phyloP scores from a whole-genome alignment of 2,888 invertebrate species.

The Steinernema scapterisci region DNA sequence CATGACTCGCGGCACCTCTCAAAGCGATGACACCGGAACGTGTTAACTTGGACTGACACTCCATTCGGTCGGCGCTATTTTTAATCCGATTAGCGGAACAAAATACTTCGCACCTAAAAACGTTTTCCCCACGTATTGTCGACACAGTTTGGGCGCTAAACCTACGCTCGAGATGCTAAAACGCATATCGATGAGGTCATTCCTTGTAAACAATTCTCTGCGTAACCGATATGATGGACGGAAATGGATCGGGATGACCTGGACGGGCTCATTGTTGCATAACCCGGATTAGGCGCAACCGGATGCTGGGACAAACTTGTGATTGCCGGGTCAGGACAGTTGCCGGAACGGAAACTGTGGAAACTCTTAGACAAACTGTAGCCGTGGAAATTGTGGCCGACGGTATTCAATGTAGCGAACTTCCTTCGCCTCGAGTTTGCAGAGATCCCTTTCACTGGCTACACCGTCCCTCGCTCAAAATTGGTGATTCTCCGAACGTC shows the following conservation, averaged over 20 bases:
- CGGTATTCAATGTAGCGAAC: not conserved
- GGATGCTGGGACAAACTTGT: not conserved
- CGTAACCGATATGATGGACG: constrained; percentile 4
- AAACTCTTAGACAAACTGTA: too few species aligned
- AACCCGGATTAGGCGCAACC: constrained; percentile 18
- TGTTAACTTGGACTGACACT: constrained; percentile 23
- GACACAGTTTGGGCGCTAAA: not conserved
- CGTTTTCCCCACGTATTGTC: not conserved
- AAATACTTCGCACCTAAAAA: not conserved
- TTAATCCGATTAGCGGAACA: constrained; percentile 19
- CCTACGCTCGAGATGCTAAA: not conserved
- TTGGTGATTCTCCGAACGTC: not conserved
- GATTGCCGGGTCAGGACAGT: too few species aligned
- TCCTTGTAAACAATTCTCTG: not conserved
- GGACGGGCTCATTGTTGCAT: not conserved
- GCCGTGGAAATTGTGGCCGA: not conserved
- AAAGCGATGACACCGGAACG: constrained; percentile 23
- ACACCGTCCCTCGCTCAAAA: not conserved
- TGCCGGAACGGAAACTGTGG: too few species aligned
- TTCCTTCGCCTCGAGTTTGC: not conserved
- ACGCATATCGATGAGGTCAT: constrained; percentile 26
- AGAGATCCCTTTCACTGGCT: not conserved
- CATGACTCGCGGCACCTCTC: not conserved
- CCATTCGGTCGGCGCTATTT: not conserved
- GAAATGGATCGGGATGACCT: not conserved